Percentiles rank a stretch among this genome's conserved stretches.
These are phyloP conservation scores for Strigops habroptila DNA, from an alignment of 2,113 vertebrate genomes.

Conservation along the genomic window DNA sequence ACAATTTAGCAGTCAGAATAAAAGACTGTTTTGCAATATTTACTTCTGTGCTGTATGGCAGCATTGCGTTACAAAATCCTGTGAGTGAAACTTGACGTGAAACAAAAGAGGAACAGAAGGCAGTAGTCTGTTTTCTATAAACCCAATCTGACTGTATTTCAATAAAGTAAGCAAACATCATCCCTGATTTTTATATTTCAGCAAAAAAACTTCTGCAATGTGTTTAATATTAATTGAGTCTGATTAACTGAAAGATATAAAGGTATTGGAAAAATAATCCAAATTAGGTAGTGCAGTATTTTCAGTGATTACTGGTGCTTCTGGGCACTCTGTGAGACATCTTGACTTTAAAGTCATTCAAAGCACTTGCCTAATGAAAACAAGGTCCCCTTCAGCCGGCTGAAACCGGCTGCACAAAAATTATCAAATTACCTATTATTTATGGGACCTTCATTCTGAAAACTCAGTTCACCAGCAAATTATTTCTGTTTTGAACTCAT, in stretches of 20 bases:
- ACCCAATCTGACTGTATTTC: not conserved
- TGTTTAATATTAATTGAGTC: not conserved
- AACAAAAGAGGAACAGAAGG: conserved; percentile 21
- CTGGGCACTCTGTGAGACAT: not conserved
- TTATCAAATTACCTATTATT: not conserved
- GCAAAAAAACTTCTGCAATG: not conserved
- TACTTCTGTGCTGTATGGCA: not conserved
- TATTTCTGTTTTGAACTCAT: not conserved
- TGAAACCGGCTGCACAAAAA: not conserved
- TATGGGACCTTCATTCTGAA: not conserved
- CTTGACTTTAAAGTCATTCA: not conserved
- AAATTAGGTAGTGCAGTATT: not conserved
- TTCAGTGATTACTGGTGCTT: not conserved
- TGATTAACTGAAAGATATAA: not conserved
- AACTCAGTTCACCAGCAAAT: not conserved
- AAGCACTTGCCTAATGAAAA: not conserved
- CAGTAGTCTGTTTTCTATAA: not conserved
- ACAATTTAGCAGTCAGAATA: not conserved
- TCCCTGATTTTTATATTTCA: not conserved
- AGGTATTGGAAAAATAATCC: not conserved
- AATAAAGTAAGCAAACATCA: not conserved
- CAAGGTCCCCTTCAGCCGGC: not conserved
- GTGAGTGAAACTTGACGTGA: not conserved
- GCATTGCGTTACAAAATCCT: not conserved
- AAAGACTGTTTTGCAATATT: not conserved